phyloP scores from a whole-genome alignment of 2,797 vertebrate genomes.

The Betta splendens region DNA sequence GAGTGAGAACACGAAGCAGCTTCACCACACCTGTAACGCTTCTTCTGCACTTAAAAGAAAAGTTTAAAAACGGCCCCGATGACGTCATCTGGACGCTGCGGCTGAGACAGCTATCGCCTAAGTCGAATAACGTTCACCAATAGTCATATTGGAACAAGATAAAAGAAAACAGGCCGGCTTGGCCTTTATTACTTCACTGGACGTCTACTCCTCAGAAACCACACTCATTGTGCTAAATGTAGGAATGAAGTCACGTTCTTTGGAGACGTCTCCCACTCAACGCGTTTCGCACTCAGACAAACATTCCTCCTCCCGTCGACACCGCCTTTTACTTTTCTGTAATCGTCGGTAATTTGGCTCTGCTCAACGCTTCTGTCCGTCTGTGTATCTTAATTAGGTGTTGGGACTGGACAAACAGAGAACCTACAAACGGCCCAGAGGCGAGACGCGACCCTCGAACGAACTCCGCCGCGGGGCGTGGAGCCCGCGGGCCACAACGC shows the following conservation, averaged over 20 bases:
- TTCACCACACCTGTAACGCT: no score
- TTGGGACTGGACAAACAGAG: constrained; percentile 9
- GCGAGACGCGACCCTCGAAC: constrained; percentile 30
- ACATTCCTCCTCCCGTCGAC: constrained; percentile 7
- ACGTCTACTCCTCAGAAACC: constrained; percentile 36
- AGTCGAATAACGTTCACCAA: no score
- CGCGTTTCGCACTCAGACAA: background rate
- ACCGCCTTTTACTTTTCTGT: constrained; percentile 15
- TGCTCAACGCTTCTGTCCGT: background rate
- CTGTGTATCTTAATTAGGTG: constrained; percentile 25
- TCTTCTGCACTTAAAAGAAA: no score
- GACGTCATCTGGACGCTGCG: no score
- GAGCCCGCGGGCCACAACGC: constrained; percentile 73
- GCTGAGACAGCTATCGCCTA: no score
- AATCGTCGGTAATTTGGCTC: constrained; percentile 3
- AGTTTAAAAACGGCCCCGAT: no score
- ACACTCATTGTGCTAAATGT: constrained; percentile 34
- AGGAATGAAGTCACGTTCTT: constrained; percentile 29
- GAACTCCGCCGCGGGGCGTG: constrained; percentile 50
- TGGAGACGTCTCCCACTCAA: constrained; percentile 11
- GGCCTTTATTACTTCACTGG: no score
- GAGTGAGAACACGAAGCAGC: no score
- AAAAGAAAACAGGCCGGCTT: no score
- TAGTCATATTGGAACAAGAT: no score
- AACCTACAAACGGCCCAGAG: constrained; percentile 3